phyloP scores from a whole-genome alignment of 2,113 vertebrate species.

The Thomomys bottae region DNA sequence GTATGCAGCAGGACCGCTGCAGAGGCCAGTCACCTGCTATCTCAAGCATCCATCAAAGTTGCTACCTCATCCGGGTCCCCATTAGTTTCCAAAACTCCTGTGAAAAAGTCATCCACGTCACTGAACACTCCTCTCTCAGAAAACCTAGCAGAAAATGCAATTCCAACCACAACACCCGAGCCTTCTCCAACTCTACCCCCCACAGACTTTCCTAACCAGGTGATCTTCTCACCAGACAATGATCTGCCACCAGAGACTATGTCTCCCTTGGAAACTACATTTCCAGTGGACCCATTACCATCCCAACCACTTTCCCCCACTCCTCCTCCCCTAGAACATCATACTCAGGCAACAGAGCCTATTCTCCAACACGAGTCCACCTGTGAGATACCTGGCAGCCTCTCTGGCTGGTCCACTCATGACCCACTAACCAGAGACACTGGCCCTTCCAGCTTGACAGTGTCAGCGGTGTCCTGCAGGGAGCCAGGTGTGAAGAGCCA shows the following conservation, averaged over 20 bases:
- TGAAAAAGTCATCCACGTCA: neutral
- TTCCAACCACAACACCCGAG: neutral
- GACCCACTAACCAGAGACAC: neutral
- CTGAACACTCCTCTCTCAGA: neutral
- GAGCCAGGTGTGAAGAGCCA: neutral
- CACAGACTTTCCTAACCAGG: neutral
- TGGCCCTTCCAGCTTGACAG: neutral
- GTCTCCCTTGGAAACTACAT: neutral
- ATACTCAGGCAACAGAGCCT: neutral
- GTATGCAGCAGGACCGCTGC: neutral
- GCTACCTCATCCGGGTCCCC: neutral
- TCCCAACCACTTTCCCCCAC: neutral
- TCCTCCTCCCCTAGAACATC: neutral
- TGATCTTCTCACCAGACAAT: no score
- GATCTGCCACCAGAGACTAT: no score
- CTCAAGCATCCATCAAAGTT: neutral
- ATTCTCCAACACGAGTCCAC: neutral
- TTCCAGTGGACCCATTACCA: neutral
- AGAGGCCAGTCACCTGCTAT: neutral
- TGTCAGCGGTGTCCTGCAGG: neutral
- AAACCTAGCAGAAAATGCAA: neutral
- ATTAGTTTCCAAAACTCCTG: neutral
- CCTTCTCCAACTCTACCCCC: neutral
- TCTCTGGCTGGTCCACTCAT: neutral
- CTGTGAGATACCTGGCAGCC: neutral